Base-by-base conservation (phyloP, 1,140 invertebrate genomes). In the Notospermus geniculatus region DNA sequence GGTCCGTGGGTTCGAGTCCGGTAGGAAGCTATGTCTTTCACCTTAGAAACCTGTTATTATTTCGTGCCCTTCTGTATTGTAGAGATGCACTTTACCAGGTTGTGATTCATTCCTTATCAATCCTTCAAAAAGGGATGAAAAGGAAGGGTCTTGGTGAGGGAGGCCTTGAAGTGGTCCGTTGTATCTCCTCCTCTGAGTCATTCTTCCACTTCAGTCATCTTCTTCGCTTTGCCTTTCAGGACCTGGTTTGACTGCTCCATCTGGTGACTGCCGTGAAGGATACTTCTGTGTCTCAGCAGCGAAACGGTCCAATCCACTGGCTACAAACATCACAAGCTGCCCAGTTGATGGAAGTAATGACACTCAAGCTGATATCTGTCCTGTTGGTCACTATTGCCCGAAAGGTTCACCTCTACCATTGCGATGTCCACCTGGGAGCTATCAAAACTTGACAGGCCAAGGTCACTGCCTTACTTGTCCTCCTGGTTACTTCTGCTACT, bases 321-420 rank as follows among this genome's bases (percentile, higher is more conserved):
- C 73, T 67, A 54, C 77, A 5, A 73, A 74, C 43, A 68, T 69
- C 43, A 65, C 59, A 30, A 72, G 76, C 58, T 78, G 76, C 67
- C 75, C 74, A 22, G 63, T 55, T 9, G 68, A 60, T 45, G 72
- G 68, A n/a, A 68, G 73, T 19, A 72, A 78, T 59, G 75, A 74
- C 55, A 73, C 75, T 59, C 67, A 77, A 28, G 76, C 75, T 46
- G 67, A 76, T 60, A 57, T 68, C 17, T 79, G 77, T 67, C 77
- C 77, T 32, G 39, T 70, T 25, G 77, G 77, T 30, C 71, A 74
- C 61, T 77, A 74, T 62, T 79, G 77, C 62, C 74, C 73, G 17
- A 39, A 62, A 62, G 75, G 75, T 57, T 69, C 75, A 59, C 71
- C 69, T 50, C 70, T 68, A 62, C 75, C 77, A 19, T 69, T 73